Conservation (phyloP, 1,140 invertebrate genomes). For the Condylostylus longicornis region DNA sequence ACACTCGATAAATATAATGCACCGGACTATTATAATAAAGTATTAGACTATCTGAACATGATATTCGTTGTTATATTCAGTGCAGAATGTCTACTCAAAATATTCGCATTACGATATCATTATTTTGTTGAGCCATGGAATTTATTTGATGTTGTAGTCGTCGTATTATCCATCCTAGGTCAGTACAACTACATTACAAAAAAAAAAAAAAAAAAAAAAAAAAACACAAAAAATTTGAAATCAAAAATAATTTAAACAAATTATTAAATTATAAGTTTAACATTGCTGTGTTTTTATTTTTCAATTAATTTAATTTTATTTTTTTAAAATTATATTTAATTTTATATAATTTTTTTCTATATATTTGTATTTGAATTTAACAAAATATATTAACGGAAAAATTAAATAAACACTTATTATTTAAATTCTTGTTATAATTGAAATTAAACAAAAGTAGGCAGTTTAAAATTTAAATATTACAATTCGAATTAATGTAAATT, state of each 20-base stretch:
- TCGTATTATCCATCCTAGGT: conserved; percentile 95
- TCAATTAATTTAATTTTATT: neutral
- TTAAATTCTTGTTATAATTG: no score
- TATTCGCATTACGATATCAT: conserved; percentile 90
- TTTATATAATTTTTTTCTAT: neutral
- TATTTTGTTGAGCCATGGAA: conserved; percentile 99
- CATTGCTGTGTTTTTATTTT: neutral
- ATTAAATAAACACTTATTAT: no score
- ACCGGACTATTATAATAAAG: conserved; percentile 60
- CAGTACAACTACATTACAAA: conserved; percentile 32
- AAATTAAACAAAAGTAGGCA: no score
- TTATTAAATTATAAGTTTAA: neutral
- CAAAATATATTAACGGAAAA: no score
- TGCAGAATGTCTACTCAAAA: conserved; percentile 92
- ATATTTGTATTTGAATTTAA: no score
- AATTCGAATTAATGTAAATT: no score
- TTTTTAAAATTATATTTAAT: neutral
- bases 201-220: conserved; percentile 7
- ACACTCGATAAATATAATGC: conserved; percentile 92
- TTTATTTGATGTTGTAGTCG: conserved; percentile 97
- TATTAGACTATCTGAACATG: conserved; percentile 83
- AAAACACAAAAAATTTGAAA: conserved; percentile 4
- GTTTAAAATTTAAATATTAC: no score
- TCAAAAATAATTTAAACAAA: neutral
- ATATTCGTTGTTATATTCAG: conserved; percentile 98